Percentiles rank a stretch among this genome's conserved stretches.
phyloP scores from a whole-genome alignment of 2,797 vertebrate species.

The Eulemur coronatus region DNA sequence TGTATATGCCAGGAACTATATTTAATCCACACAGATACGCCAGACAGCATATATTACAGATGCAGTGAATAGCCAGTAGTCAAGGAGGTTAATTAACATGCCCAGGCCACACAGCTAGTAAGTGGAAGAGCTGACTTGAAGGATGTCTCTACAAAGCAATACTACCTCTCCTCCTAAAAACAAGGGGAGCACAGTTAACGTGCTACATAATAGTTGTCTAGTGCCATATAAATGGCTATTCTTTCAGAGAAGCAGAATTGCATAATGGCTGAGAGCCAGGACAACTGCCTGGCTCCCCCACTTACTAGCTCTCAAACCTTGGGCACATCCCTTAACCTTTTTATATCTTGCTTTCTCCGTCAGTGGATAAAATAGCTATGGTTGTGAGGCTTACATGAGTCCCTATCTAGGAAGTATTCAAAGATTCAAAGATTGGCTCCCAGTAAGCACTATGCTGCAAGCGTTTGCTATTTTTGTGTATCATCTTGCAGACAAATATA shows the following conservation, averaged over 20 bases:
- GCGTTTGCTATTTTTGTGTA: not conserved
- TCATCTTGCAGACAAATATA: not conserved
- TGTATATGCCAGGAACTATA: not conserved
- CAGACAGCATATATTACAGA: not conserved
- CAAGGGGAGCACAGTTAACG: not conserved
- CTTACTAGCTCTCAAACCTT: not conserved
- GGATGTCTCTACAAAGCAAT: not conserved
- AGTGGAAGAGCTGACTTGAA: not conserved
- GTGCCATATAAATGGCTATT: not conserved
- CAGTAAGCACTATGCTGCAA: not conserved
- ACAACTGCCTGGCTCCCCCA: no score
- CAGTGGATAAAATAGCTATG: not conserved
- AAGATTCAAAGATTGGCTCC: not conserved
- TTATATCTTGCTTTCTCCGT: not conserved
- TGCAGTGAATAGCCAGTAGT: not conserved
- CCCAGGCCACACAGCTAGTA: not conserved
- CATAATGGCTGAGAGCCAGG: not conserved
- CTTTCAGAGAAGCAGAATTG: not conserved
- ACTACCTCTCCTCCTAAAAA: not conserved
- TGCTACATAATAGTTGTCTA: not conserved
- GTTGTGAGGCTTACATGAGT: not conserved
- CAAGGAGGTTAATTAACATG: not conserved
- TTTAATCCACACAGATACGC: not conserved
- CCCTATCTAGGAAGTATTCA: not conserved
- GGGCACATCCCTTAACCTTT: not conserved